A percentile compares a stretch with the other conserved stretches of the same genome.
Conservation (phyloP, 2,888 invertebrate species). For the Cactoblastis cactorum region DNA sequence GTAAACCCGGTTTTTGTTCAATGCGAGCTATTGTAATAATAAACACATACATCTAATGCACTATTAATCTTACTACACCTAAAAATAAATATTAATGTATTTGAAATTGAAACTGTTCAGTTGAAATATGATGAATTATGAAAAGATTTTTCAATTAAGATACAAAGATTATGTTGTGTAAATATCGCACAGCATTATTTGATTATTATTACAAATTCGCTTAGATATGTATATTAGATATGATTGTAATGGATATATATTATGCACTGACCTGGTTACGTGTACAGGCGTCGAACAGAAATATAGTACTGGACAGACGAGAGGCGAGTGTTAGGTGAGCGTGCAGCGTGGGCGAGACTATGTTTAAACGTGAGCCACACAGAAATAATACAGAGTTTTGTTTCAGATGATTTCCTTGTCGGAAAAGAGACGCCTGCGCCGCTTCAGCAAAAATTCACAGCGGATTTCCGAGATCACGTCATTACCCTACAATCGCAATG, state of each 20-base stretch:
- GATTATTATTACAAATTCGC: constrained; percentile 41
- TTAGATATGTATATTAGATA: constrained; percentile 23
- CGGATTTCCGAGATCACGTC: constrained; percentile 28
- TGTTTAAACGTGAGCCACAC: constrained; percentile 76
- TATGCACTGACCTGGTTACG: constrained; percentile 64
- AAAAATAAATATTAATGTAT: constrained; percentile 49
- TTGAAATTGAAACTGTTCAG: too few species aligned
- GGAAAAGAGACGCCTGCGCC: constrained; percentile 40
- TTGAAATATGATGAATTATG: too few species aligned
- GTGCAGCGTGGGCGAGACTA: constrained; percentile 69
- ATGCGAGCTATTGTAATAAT: constrained; percentile 67
- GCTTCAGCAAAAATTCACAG: constrained; percentile 27
- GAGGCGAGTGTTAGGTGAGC: constrained; percentile 41
- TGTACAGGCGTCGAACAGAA: constrained; percentile 63
- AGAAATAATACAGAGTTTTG: constrained; percentile 74
- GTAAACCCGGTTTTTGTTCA: constrained; percentile 73
- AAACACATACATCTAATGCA: constrained; percentile 48
- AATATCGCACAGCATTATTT: constrained; percentile 48
- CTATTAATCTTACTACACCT: constrained; percentile 53
- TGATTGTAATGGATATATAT: constrained; percentile 30
- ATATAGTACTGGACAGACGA: constrained; percentile 60
- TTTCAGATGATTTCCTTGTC: constrained; percentile 64
- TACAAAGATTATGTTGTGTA: too few species aligned
- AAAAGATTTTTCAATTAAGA: too few species aligned
- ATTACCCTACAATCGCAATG: not conserved